Evolutionary conservation across 2,888 invertebrate genomes (phyloP), one percentile per base, ranked within the genome.

Genomic region (Pycnomerus fuliginosus): DNA sequence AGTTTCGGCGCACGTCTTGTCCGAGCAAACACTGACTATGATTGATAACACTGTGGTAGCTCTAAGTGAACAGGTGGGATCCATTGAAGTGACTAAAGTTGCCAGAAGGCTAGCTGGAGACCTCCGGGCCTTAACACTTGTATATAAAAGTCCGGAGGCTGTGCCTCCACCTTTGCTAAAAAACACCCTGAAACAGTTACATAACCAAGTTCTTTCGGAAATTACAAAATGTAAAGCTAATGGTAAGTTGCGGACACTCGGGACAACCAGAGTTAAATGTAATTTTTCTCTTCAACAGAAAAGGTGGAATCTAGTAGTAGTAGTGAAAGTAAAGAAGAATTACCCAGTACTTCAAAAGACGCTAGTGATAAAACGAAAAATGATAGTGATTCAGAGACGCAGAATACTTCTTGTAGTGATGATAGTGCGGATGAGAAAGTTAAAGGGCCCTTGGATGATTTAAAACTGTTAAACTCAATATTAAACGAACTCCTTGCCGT

Each of bases 21-120:
- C 79, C 2, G 80, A 80, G 52, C 80, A 80, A 59, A 81, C 81
- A 1, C 72, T 80, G 49, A 75, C 76, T 22, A 74, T 82, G 57
- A 77, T 83, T 40, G 80, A 80, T 53, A 80, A 76, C 54, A 74
- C 82, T 4, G 78, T 83, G n/a, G 76, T 76, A n/a, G 76, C 81
- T 2, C 68, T 83, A 52, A 74, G 72, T 42, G 75, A 76, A 29
- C 76, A 76, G 64, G 74, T 77, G 2, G 72, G 70, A 17, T 74
- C 76, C 1, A 71, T 77, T 13, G 77, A 79, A 50, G 65, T 79
- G n/a, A 67, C 70, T 44, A 72, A 73, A 29, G 71, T 72, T 46
- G 76, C 78, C 2, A 73, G 72, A 52, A 67, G 76, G 41, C 60
- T 80, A 14, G 74, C 76, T 1, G 80, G 80, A 0, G 80, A 82